Conservation (phyloP, 2,888 invertebrate species). For the Urechis unicinctus region DNA sequence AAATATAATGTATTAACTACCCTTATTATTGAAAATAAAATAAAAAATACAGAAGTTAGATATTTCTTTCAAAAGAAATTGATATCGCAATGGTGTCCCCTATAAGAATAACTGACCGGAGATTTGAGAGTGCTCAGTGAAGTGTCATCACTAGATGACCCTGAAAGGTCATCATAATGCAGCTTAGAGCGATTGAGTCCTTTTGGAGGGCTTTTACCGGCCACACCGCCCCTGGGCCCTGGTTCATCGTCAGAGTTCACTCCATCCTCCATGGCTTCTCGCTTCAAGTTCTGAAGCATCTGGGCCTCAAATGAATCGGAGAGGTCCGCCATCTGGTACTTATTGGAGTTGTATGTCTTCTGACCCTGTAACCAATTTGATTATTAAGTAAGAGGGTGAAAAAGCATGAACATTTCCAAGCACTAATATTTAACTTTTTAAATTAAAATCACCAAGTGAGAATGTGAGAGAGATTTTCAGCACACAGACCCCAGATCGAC, state of each 20-base stretch:
- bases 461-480: background rate
- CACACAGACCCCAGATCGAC: conserved; percentile 21
- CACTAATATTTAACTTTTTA: background rate
- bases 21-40: background rate
- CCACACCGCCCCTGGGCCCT: background rate
- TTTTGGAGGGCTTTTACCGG: background rate
- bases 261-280: conserved; percentile 31
- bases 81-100: background rate
- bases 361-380: conserved; percentile 1
- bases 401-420: background rate
- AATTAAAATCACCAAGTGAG: background rate
- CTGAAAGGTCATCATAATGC: conserved; percentile 1
- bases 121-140: conserved; percentile 22
- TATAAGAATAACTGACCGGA: conserved; percentile 26
- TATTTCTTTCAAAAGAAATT: too few species aligned
- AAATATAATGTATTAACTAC: background rate
- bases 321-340: conserved; percentile 37
- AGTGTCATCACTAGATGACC: conserved; percentile 35
- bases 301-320: conserved; percentile 41
- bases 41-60: too few species aligned
- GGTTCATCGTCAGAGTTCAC: conserved; percentile 6
- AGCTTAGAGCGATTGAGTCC: background rate
- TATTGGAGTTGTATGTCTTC: conserved; percentile 36
- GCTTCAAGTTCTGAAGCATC: conserved; percentile 41
- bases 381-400: background rate